phyloP scores from a whole-genome alignment of 2,888 invertebrate species.

The Trypoxylon attenuatum region DNA sequence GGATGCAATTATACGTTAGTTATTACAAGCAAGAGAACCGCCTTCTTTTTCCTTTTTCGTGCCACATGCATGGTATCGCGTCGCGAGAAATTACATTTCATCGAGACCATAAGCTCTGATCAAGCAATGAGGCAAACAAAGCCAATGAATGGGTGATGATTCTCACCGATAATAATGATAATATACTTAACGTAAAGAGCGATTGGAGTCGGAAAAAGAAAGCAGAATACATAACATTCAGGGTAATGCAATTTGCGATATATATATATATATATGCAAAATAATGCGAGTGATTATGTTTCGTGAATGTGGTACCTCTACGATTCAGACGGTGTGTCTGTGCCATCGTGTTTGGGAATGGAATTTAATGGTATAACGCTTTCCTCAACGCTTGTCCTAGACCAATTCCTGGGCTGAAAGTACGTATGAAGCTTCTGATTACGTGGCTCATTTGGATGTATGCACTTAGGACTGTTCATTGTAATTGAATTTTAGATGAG shows the following conservation, averaged over 20 bases:
- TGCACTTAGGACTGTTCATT: neutral
- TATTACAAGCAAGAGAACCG: neutral
- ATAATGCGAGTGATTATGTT: neutral
- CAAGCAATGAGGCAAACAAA: too few relatives aligned
- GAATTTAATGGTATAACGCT: constrained; percentile 69
- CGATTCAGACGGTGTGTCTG: constrained; percentile 58
- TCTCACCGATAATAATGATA: neutral
- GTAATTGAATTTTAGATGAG: too few relatives aligned
- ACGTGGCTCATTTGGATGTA: neutral
- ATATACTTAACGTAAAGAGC: neutral
- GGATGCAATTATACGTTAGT: too few relatives aligned
- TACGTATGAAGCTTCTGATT: constrained; percentile 26
- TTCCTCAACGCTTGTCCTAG: constrained; percentile 67
- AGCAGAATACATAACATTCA: constrained; percentile 8
- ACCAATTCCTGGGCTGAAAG: constrained; percentile 60
- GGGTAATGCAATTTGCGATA: constrained; percentile 2
- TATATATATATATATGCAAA: neutral
- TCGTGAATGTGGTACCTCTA: constrained; percentile 62
- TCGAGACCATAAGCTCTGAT: too few relatives aligned
- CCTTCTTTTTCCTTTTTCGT: neutral
- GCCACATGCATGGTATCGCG: neutral
- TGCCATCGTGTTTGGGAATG: constrained; percentile 63
- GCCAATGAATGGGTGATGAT: neutral
- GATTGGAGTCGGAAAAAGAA: neutral
- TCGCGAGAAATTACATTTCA: neutral